Evolutionary conservation across 2,113 vertebrate species (phyloP).

Genomic region (Mustela nigripes): DNA sequence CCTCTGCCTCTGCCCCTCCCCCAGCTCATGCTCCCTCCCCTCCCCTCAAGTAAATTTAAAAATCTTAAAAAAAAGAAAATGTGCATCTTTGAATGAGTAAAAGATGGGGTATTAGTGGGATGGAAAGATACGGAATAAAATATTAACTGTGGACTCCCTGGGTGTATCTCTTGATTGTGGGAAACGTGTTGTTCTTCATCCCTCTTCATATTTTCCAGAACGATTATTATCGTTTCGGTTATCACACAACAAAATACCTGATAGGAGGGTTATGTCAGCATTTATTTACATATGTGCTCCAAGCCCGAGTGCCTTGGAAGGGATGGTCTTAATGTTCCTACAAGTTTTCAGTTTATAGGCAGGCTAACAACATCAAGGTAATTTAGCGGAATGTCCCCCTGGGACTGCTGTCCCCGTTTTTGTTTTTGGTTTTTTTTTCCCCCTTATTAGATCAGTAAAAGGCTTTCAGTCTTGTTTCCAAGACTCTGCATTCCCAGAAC

Average conservation of each 20-base stretch:
- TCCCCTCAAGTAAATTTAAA: neutral
- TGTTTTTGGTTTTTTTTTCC: neutral
- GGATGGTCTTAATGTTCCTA: neutral
- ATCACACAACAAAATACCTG: neutral
- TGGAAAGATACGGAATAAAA: neutral
- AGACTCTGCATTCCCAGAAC: neutral
- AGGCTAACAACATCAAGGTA: neutral
- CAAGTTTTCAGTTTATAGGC: neutral
- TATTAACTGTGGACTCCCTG: neutral
- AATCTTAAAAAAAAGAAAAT: neutral
- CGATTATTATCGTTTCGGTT: neutral
- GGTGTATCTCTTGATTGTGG: neutral
- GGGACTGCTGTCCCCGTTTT: neutral
- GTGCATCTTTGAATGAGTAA: neutral
- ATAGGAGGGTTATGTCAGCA: neutral
- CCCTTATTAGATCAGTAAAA: neutral
- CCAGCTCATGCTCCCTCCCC: neutral
- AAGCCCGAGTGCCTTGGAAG: neutral
- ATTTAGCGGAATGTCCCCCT: neutral
- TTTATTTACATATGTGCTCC: neutral
- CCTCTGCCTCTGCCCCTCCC: neutral
- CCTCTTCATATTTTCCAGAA: neutral
- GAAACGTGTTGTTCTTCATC: neutral
- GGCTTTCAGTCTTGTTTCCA: neutral
- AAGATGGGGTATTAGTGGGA: neutral